Conservation (phyloP, 2,888 invertebrate genomes). For the Tenthredo amoena region DNA sequence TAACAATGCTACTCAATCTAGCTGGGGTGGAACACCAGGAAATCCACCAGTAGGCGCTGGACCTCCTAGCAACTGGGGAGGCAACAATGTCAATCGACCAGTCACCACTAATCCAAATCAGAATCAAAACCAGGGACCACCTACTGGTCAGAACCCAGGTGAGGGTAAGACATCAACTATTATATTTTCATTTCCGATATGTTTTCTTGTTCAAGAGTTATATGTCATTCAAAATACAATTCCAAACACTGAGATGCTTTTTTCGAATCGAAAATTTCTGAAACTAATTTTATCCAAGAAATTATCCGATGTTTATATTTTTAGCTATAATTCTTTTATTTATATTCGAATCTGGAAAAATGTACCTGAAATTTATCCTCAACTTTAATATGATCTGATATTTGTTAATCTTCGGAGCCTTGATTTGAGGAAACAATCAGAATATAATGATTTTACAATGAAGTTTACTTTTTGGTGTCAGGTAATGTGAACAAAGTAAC, state of each 20-base stretch:
- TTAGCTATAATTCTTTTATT: background rate
- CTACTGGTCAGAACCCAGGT: conserved; percentile 72
- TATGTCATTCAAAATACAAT: background rate
- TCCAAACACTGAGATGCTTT: background rate
- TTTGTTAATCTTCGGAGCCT: background rate
- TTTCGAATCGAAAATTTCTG: background rate
- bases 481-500: conserved; percentile 76
- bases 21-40: conserved; percentile 79
- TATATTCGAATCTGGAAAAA: background rate
- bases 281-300: background rate
- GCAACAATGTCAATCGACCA: conserved; percentile 72
- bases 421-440: background rate
- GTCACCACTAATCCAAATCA: conserved; percentile 71
- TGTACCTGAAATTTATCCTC: background rate
- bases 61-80: conserved; percentile 72
- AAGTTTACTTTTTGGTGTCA: conserved; percentile 54
- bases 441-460: background rate
- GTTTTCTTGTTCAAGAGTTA: background rate
- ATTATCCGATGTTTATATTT: background rate
- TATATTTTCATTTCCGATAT: conserved; percentile 51
- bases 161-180: conserved; percentile 49
- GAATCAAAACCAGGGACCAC: conserved; percentile 71
- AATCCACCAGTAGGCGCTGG: conserved; percentile 69
- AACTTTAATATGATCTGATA: background rate
- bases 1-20: conserved; percentile 80